phyloP scores from a whole-genome alignment of 1,140 invertebrate species.

The Euwallacea similis region DNA sequence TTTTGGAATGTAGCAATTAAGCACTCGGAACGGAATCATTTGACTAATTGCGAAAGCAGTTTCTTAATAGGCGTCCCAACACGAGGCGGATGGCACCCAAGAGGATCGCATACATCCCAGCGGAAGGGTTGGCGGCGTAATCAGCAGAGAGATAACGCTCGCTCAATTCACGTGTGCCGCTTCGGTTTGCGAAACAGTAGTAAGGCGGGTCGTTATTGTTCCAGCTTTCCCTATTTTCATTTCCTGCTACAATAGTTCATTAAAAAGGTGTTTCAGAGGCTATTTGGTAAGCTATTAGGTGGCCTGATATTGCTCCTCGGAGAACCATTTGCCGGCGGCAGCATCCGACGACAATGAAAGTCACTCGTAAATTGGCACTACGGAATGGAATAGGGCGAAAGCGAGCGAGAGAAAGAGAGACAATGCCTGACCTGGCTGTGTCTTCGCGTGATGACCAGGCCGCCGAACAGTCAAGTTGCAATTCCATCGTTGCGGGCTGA shows the following conservation, averaged over 20 bases:
- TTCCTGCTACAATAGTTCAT: slow-evolving; percentile 69
- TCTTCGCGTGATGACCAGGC: slow-evolving; percentile 37
- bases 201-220: slow-evolving; percentile 49
- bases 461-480: slow-evolving; percentile 38
- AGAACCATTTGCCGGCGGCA: slow-evolving; percentile 59
- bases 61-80: slow-evolving; percentile 48
- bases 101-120: slow-evolving; percentile 42
- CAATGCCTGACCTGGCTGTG: slow-evolving; percentile 29
- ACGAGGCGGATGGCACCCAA: slow-evolving; percentile 42
- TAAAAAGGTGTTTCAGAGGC: slow-evolving; percentile 71
- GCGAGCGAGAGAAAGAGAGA: slow-evolving; percentile 26
- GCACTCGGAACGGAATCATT: slow-evolving; percentile 44
- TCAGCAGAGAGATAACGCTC: slow-evolving; percentile 42
- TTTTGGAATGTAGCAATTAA: slow-evolving; percentile 39
- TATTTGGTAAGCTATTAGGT: slow-evolving; percentile 69
- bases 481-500: slow-evolving; percentile 43
- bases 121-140: slow-evolving; percentile 46
- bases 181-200: slow-evolving; percentile 35
- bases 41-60: slow-evolving; percentile 47
- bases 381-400: slow-evolving; percentile 24
- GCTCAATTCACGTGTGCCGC: slow-evolving; percentile 42
- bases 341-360: slow-evolving; percentile 54
- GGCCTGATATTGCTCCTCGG: slow-evolving; percentile 64
- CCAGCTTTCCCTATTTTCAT: slow-evolving; percentile 60
- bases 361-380: slow-evolving; percentile 51